Conservation (phyloP, 2,888 invertebrate species). For the Tribolium freemani region DNA sequence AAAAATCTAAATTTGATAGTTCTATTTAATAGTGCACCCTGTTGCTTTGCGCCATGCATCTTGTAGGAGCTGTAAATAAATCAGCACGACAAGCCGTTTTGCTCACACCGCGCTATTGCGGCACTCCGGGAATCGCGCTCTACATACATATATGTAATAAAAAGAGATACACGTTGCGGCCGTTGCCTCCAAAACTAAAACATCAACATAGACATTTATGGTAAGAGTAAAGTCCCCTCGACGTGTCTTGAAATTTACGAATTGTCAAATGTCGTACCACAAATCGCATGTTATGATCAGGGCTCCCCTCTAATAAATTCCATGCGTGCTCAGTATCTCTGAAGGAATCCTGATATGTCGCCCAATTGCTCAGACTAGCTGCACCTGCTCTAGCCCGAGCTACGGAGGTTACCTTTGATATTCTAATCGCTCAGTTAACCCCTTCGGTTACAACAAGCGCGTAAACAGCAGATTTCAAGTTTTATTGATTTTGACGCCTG, state of each 20-base stretch:
- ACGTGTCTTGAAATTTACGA: conserved; percentile 31
- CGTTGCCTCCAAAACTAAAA: conserved; percentile 37
- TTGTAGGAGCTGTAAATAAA: conserved; percentile 46
- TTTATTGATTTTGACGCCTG: conserved; percentile 26
- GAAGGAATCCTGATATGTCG: conserved; percentile 36
- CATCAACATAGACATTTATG: conserved; percentile 37
- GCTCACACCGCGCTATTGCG: conserved; percentile 39
- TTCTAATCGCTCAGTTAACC: conserved; percentile 37
- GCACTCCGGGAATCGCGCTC: conserved; percentile 36
- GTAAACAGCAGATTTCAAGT: background rate
- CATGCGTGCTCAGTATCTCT: conserved; percentile 31
- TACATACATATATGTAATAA: conserved; percentile 44
- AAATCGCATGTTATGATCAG: conserved; percentile 40
- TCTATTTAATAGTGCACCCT: conserved; percentile 34
- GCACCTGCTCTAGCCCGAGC: conserved; percentile 26
- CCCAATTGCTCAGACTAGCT: conserved; percentile 32
- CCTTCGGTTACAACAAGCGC: conserved; percentile 7
- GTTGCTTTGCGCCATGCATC: conserved; percentile 44
- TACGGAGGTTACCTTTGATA: conserved; percentile 11
- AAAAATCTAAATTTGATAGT: background rate
- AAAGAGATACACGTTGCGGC: conserved; percentile 43
- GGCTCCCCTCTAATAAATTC: conserved; percentile 39
- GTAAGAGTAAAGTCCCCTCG: conserved; percentile 24
- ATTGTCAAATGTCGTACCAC: conserved; percentile 39
- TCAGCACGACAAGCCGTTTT: conserved; percentile 44